phyloP scores from a whole-genome alignment of 2,797 vertebrate species.

The Cyclopterus lumpus region DNA sequence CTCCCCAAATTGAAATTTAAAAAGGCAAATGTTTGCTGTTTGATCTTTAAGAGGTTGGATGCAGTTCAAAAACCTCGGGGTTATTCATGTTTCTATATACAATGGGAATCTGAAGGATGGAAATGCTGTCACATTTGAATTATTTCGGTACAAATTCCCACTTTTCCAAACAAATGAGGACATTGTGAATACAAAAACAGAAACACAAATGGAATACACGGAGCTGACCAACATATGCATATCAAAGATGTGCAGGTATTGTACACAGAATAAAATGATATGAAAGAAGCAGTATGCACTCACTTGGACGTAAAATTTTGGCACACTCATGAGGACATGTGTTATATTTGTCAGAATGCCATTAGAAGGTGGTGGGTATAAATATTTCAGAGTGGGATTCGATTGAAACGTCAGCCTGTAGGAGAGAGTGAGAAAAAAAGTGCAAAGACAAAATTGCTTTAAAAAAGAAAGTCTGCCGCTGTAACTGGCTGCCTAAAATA shows the following conservation, averaged over 20 bases:
- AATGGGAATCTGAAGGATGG: constrained; percentile 23
- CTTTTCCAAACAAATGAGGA: background rate
- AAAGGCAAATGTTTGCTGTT: constrained; percentile 78
- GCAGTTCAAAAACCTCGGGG: constrained; percentile 60
- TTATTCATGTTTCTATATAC: constrained; percentile 54
- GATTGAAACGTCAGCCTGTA: constrained; percentile 91
- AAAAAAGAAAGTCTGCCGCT: constrained; percentile 11
- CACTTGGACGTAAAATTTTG: constrained; percentile 98
- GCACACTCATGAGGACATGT: constrained; percentile 92
- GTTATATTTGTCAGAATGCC: constrained; percentile 92
- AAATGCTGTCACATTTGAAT: too few relatives aligned
- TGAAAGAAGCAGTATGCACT: constrained; percentile 59
- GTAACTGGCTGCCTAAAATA: constrained; percentile 4
- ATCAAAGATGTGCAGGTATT: constrained; percentile 11
- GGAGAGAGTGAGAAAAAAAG: constrained; percentile 13
- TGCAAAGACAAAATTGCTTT: constrained; percentile 20
- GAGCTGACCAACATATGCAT: constrained; percentile 23
- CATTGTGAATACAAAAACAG: constrained; percentile 7
- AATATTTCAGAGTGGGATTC: constrained; percentile 94
- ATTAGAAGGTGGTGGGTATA: constrained; percentile 94
- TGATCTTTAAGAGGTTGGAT: constrained; percentile 76
- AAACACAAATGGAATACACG: constrained; percentile 8
- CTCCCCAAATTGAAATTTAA: constrained; percentile 72
- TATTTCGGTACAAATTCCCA: constrained; percentile 32
- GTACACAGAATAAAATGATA: constrained; percentile 9